A percentile compares a stretch with the other conserved stretches of the same genome.
These are phyloP conservation scores for Caenorhabditis macrosperma DNA, from an alignment of 2,888 invertebrate species.

Conservation along the genomic window DNA sequence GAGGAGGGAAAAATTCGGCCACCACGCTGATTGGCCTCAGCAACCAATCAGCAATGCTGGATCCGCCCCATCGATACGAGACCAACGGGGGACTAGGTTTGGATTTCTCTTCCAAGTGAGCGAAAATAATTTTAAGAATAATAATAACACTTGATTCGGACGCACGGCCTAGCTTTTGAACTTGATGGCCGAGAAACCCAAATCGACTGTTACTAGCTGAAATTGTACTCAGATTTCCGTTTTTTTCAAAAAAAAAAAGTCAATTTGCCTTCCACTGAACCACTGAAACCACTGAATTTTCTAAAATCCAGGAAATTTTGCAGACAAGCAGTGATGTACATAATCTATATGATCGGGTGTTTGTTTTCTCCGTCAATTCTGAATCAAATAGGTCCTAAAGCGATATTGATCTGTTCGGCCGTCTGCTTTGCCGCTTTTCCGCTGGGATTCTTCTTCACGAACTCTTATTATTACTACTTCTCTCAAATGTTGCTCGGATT, in stretches of 20 bases:
- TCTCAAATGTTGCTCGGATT: conserved; percentile 60
- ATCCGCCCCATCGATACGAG: too few species aligned
- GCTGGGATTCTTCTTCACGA: conserved; percentile 66
- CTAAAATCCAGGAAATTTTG: conserved; percentile 6
- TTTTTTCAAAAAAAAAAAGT: neutral
- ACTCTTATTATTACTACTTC: conserved; percentile 62
- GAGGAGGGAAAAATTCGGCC: too few species aligned
- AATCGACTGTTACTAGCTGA: conserved; percentile 17
- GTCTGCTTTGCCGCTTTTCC: conserved; percentile 55
- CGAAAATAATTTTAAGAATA: too few species aligned
- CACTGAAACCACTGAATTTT: too few species aligned
- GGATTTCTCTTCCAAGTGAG: too few species aligned
- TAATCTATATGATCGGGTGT: conserved; percentile 56
- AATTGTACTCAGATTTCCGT: neutral
- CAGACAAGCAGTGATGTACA: conserved; percentile 63
- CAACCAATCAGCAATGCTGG: too few species aligned
- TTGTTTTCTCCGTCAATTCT: conserved; percentile 61
- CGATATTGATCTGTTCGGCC: conserved; percentile 43
- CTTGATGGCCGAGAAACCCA: too few species aligned
- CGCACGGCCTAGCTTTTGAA: too few species aligned
- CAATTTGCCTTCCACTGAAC: too few species aligned
- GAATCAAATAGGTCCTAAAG: conserved; percentile 44
- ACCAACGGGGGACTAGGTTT: too few species aligned
- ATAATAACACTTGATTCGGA: too few species aligned
- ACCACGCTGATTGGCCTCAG: too few species aligned